Evolutionary conservation across 2,113 vertebrate genomes (phyloP).

Genomic region (Labrus mixtus): DNA sequence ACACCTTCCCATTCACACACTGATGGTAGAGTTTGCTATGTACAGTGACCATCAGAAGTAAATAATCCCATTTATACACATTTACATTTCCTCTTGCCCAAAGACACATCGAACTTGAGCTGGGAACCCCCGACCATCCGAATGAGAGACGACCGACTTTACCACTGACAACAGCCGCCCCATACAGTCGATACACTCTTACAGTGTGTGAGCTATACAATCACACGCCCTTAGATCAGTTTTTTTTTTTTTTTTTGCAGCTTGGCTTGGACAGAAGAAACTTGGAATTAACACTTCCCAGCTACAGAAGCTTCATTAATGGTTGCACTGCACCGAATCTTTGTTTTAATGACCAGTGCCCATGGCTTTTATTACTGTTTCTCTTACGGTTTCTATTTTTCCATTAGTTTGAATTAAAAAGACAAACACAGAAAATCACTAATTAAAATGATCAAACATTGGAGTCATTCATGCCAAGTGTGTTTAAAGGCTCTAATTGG

Average conservation of each 20-base stretch:
- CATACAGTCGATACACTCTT: no score
- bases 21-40: no score
- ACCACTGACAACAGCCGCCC: no score
- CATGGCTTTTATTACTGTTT: constrained; percentile 52
- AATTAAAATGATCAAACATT: constrained; percentile 43
- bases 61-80: no score
- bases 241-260: not conserved
- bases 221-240: no score
- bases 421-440: constrained; percentile 38
- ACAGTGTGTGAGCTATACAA: no score
- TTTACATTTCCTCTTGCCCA: no score
- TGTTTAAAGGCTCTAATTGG: constrained; percentile 63
- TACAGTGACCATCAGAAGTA: no score
- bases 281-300: not conserved
- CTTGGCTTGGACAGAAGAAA: not conserved
- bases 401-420: constrained; percentile 61
- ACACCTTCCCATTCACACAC: no score
- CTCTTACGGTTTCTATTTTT: constrained; percentile 44
- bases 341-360: constrained; percentile 6
- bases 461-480: constrained; percentile 43
- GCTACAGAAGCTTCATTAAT: not conserved
- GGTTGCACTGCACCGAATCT: not conserved
- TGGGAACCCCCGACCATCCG: no score
- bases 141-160: no score
- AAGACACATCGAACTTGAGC: no score